Conservation (phyloP, 2,797 vertebrate genomes). For the Myripristis murdjan region DNA sequence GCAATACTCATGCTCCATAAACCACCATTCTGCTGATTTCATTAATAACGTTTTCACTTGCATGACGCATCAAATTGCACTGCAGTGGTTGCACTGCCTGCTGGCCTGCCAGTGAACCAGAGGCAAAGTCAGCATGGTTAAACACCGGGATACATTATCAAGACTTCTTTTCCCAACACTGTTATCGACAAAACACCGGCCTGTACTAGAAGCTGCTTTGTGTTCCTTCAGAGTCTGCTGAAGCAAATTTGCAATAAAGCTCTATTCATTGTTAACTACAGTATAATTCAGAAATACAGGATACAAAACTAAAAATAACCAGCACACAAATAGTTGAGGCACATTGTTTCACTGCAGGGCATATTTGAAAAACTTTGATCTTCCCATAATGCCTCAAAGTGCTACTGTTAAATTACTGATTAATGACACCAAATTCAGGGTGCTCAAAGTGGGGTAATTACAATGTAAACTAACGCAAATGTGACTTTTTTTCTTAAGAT, state of each 20-base stretch:
- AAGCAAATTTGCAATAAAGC: constrained; percentile 36
- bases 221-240: constrained; percentile 34
- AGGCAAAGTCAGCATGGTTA: constrained; percentile 32
- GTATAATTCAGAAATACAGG: constrained; percentile 49
- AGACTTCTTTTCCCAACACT: constrained; percentile 8
- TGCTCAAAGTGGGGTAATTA: constrained; percentile 21
- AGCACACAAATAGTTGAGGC: background rate
- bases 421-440: constrained; percentile 43
- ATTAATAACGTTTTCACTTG: constrained; percentile 27
- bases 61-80: constrained; percentile 21
- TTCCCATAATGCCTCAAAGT: constrained; percentile 49
- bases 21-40: constrained; percentile 33
- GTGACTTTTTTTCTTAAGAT: constrained; percentile 19
- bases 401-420: constrained; percentile 49
- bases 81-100: background rate
- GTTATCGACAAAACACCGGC: constrained; percentile 16
- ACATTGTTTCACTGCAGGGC: background rate
- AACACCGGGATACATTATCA: constrained; percentile 7
- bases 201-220: constrained; percentile 41
- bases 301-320: constrained; percentile 50
- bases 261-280: constrained; percentile 33
- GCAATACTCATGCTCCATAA: constrained; percentile 20
- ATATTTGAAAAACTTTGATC: constrained; percentile 32
- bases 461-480: constrained; percentile 14
- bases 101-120: constrained; percentile 14